Evolutionary conservation across 2,113 vertebrate species (phyloP), one percentile per base, ranked within the genome.

Genomic region (Myiopsitta monachus): DNA sequence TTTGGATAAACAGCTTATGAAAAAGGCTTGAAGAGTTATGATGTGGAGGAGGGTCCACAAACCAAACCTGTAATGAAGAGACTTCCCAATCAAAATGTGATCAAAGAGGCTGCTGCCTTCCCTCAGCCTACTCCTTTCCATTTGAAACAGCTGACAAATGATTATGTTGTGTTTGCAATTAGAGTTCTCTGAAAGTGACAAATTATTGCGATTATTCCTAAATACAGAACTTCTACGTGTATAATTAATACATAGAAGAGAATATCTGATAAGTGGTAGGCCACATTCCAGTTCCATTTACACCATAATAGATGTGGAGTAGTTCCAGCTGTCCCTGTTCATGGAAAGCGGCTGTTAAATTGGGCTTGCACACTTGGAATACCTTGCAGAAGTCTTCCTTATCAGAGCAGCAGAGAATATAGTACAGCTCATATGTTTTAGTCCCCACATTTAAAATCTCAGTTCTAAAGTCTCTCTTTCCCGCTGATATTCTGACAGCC

Each of bases 141-240:
- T 96, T 61, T 92, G 79, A 95, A 96, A 90, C 80, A 91, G 87
- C 92, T 96, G 95, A 96, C 84, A 90, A 96, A 96, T 91, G 69
- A 79, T 96, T 96, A 38, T 91, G 92, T 88, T 94, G 84, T 92
- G 91, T 94, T 97, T 93, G 95, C 94, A 96, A 92, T 93, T 95
- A 96, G 81, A 96, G 90, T 91, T 95, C 92, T 91, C 95, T 92
- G 92, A 93, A 84, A 91, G 93, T 96, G 93, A 94, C 93, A 92
- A 96, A 96, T 96, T 97, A 91, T 95, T 95, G 88, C 23, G 74
- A 95, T 96, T 95, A 91, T 96, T 96, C 88, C 92, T 90, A 91
- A 96, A 95, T 83, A 89, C 88, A 94, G 83, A 68, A 94, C 92
- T 90, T 91, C 90, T 94, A 94, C 61, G 5, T 95, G 83, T 92